Base-by-base conservation (phyloP, 2,888 invertebrate genomes). In the Himalopsyche anomala region DNA sequence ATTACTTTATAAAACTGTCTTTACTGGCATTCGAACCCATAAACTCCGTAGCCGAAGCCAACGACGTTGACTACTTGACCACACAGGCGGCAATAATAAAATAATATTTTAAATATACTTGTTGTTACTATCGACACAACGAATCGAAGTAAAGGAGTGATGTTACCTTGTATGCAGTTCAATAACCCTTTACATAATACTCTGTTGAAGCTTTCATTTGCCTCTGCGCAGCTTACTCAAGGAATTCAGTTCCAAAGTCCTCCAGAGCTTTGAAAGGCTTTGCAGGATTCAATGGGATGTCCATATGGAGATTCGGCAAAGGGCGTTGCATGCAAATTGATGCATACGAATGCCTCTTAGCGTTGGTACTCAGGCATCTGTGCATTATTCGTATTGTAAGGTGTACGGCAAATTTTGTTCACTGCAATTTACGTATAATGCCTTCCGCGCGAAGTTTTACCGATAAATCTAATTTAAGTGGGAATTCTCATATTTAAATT, bases 301-400 rank as follows among this genome's bases (percentile, higher is more conserved):
- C 74, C 74, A 74, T 74, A 74, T 74, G 74, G 74, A 74, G 38
- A 74, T 74, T 74, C 36, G 15, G 74, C 19, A 74, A 74, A 74
- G 74, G 74, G 5, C 74, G 74, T 74, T 74, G 74, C 74, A 74
- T 74, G 74, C 74, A 74, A 74, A 74, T 74, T 74, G 74, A 38
- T 74, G 38, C 74, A 74, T 74, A 38, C 74, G 36, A 74, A 74
- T 74, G 74, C 74, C 74, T 74, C 38, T 38, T 5, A 15, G 51
- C 45, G 45, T 9, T 11, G 69, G 45, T 8, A 11, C 28, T 69
- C 36, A 3, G 69, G 36, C 74, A 36, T 5, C 12, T 38, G 36
- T 74, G 74, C 38, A 38, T 36, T 74, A 74, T 74, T 74, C 74
- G 74, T 74, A 74, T 74, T 38, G 74, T 74, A 62, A 19, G 19